phyloP scores from a whole-genome alignment of 2,113 vertebrate species.

The Eleginops maclovinus region DNA sequence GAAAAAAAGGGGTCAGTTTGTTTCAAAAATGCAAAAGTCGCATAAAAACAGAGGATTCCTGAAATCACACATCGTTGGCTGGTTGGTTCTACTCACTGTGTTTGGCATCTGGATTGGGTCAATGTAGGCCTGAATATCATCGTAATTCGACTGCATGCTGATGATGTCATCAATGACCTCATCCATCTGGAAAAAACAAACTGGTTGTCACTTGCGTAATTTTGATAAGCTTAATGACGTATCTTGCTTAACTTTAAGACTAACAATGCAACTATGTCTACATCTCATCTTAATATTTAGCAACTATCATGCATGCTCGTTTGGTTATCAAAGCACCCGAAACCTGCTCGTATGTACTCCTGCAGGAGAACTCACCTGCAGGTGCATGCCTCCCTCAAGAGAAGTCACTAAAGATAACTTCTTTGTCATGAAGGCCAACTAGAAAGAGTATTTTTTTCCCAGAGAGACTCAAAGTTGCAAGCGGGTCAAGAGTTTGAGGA shows the following conservation, averaged over 20 bases:
- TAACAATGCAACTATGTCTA: neutral
- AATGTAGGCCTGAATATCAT: conserved; percentile 91
- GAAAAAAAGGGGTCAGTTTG: neutral
- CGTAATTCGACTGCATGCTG: conserved; percentile 90
- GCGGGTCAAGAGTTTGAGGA: conserved; percentile 70
- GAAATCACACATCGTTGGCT: neutral
- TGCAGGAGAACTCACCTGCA: conserved; percentile 3
- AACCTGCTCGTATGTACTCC: conserved; percentile 1
- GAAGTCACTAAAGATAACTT: conserved; percentile 4
- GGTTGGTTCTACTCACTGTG: conserved; percentile 85
- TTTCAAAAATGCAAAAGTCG: neutral
- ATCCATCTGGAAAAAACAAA: conserved; percentile 87
- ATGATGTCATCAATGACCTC: conserved; percentile 98
- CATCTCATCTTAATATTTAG: neutral
- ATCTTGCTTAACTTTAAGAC: neutral
- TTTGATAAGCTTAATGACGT: neutral
- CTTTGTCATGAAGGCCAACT: neutral
- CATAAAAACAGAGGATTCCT: neutral
- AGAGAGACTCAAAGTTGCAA: conserved; percentile 22
- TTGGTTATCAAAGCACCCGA: conserved; percentile 4
- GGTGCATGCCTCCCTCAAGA: conserved; percentile 25
- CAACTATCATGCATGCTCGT: neutral
- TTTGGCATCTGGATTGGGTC: conserved; percentile 95
- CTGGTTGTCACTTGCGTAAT: neutral
- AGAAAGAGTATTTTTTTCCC: conserved; percentile 9